Percentiles rank a stretch among this genome's conserved stretches.
These are phyloP conservation scores for Nephrotoma guestfalica DNA, from an alignment of 2,888 invertebrate species.

Conservation along the genomic window DNA sequence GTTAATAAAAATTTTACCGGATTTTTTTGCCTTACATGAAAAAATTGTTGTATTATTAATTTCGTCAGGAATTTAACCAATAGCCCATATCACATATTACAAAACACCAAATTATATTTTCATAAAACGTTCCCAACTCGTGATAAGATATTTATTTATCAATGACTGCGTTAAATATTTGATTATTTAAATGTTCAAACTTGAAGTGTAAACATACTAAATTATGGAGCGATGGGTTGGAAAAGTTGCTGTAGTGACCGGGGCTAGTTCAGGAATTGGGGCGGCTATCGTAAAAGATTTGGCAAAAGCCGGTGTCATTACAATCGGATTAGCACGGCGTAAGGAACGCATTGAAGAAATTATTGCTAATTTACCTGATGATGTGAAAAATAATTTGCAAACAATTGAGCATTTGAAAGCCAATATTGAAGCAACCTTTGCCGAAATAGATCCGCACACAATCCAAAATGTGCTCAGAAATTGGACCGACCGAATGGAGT, in stretches of 20 bases:
- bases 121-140: too few species aligned
- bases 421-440: too few species aligned
- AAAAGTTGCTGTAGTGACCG: background rate
- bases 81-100: too few species aligned
- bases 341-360: conserved; percentile 11
- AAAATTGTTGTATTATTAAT: background rate
- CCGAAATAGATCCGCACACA: too few species aligned
- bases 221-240: background rate
- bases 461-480: too few species aligned
- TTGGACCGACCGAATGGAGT: too few species aligned
- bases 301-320: background rate
- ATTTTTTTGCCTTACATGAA: background rate
- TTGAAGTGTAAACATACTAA: conserved; percentile 34
- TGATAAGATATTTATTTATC: too few species aligned
- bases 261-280: background rate
- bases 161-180: too few species aligned
- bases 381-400: conserved; percentile 16
- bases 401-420: too few species aligned
- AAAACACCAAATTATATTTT: too few species aligned
- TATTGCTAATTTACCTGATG: conserved; percentile 15
- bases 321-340: conserved; percentile 28
- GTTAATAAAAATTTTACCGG: background rate
- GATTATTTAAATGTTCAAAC: too few species aligned
- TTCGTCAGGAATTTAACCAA: background rate
- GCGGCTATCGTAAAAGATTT: background rate